Percentiles rank a stretch among this genome's conserved stretches.
Evolutionary conservation across 2,888 invertebrate species (phyloP).

Genomic region (Parnassius glacialis): DNA sequence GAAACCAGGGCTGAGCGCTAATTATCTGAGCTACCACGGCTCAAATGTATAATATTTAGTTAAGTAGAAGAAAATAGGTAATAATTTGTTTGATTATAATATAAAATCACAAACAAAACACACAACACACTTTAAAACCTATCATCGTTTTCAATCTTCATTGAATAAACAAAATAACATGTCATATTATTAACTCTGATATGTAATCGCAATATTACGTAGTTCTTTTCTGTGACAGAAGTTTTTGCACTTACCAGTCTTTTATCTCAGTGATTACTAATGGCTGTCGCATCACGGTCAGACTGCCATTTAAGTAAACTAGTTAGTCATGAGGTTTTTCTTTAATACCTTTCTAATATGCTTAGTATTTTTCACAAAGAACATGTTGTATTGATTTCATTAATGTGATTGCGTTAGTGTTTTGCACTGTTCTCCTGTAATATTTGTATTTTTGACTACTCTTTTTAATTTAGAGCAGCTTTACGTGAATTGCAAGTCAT

Average conservation of each 20-base stretch:
- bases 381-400: conserved; percentile 9
- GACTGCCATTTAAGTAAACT: conserved; percentile 16
- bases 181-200: no score
- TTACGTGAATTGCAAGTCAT: no score
- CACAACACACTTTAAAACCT: no score
- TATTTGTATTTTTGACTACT: background rate
- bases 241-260: background rate
- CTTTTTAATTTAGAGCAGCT: no score
- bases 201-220: no score
- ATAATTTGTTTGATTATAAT: no score
- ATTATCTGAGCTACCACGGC: no score
- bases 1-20: no score
- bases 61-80: background rate
- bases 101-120: no score
- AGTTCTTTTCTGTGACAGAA: background rate
- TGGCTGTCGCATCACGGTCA: conserved; percentile 5
- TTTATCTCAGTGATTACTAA: conserved; percentile 3
- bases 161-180: no score
- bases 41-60: no score
- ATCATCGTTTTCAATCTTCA: no score
- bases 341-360: conserved; percentile 11
- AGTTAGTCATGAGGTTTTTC: conserved; percentile 23
- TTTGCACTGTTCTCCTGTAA: background rate
- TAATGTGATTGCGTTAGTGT: conserved; percentile 6
- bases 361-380: conserved; percentile 12